Percentiles rank a stretch among this genome's conserved stretches.
phyloP scores from a whole-genome alignment of 2,797 vertebrate species.

The Stomatorhinus walkeri region DNA sequence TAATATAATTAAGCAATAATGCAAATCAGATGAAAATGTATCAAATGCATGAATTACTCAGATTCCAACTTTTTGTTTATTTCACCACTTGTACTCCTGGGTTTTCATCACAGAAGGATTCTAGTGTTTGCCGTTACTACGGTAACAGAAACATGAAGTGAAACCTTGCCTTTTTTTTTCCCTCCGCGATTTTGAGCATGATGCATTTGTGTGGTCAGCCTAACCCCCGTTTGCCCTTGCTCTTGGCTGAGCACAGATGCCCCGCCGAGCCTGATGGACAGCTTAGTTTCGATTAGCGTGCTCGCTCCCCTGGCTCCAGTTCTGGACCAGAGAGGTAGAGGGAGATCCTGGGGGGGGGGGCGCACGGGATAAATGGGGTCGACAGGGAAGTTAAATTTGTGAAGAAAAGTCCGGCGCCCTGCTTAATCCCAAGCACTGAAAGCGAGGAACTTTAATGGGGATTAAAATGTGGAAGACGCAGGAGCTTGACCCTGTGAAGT shows the following conservation, averaged over 20 bases:
- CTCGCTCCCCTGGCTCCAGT: neutral
- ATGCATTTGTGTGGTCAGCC: neutral
- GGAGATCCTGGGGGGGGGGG: neutral
- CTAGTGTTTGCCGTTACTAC: slow-evolving; percentile 55
- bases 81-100: neutral
- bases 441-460: slow-evolving; percentile 51
- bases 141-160: slow-evolving; percentile 46
- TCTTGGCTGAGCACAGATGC: neutral
- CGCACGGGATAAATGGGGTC: neutral
- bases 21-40: slow-evolving; percentile 31
- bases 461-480: slow-evolving; percentile 52
- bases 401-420: slow-evolving; percentile 48
- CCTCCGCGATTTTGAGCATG: neutral
- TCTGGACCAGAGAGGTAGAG: neutral
- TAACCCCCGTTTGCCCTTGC: neutral
- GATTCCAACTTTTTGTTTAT: slow-evolving; percentile 18
- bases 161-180: slow-evolving; percentile 24
- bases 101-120: slow-evolving; percentile 57
- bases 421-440: slow-evolving; percentile 31
- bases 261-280: neutral
- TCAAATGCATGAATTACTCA: slow-evolving; percentile 29
- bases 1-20: slow-evolving; percentile 45
- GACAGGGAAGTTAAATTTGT: slow-evolving; percentile 36
- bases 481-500: slow-evolving; percentile 27
- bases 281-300: neutral